Conservation (phyloP, 2,888 invertebrate species). For the Tipula vernalis region DNA sequence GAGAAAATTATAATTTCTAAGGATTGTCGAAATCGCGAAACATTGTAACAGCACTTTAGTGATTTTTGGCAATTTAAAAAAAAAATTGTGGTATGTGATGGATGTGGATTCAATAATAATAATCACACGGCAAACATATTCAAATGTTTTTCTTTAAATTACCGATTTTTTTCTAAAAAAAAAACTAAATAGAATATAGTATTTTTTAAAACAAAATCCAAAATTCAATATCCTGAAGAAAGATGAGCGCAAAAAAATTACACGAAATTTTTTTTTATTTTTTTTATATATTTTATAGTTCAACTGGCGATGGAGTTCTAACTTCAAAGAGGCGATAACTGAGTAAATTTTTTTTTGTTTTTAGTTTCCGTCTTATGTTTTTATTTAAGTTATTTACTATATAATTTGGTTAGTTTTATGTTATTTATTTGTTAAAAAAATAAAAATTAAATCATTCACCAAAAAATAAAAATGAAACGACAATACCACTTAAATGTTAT, state of each 20-base stretch:
- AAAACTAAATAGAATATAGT: not conserved
- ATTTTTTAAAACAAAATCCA: not conserved
- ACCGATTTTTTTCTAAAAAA: not conserved
- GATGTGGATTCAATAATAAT: not conserved
- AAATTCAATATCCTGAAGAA: slow-evolving; percentile 18
- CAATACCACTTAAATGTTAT: not conserved
- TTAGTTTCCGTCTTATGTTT: not conserved
- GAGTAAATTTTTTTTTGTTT: slow-evolving; percentile 30
- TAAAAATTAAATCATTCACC: not conserved
- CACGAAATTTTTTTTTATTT: slow-evolving; percentile 18
- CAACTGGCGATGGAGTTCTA: slow-evolving; percentile 93
- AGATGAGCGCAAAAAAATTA: slow-evolving; percentile 15
- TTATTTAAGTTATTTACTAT: not conserved
- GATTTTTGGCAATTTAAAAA: not conserved
- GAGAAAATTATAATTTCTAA: not conserved
- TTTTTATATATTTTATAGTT: slow-evolving; percentile 41
- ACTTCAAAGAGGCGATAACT: slow-evolving; percentile 93
- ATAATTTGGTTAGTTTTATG: not conserved
- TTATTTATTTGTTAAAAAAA: not conserved
- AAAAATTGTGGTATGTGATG: not conserved
- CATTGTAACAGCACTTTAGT: not conserved
- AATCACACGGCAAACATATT: not conserved
- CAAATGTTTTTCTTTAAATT: not conserved
- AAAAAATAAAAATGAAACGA: not conserved
- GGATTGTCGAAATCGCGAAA: not conserved